Evolutionary conservation across 2,888 invertebrate species (phyloP), one percentile per base, ranked within the genome.

Genomic region (Zootermopsis nevadensis): DNA sequence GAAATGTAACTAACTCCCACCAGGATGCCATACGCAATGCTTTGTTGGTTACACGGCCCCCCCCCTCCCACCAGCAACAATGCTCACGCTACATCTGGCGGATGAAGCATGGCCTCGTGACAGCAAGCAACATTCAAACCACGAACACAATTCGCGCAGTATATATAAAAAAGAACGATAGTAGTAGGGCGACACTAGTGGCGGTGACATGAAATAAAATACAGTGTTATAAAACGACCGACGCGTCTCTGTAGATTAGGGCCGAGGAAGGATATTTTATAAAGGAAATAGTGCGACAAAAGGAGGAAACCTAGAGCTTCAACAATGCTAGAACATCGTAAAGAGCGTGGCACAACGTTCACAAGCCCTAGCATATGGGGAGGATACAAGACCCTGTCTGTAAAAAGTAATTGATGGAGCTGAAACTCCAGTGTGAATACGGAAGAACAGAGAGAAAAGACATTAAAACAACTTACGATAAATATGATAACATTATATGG

Each of bases 201-300:
- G n/a, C 33, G 74, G 35, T 74, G 74, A 74, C 74, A 74, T 48
- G 35, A 74, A 74, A 74, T 74, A 74, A 74, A 74, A 74, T 74
- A 74, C 38, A n/a, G 38, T n/a, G 74, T 74, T 38, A 74, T 74
- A 74, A 74, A 74, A 33, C 31, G 69, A 33, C 69, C 27, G 15
- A 31, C 30, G 35, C 38, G 42, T 74, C 38, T 24, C 38, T 38
- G 74, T 38, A 74, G 74, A 74, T 74, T 74, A 74, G n/a, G 33
- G 33, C 69, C 69, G 33, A 69, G 69, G 69, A 69, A 69, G 69
- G 69, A 69, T 69, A 69, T 69, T 69, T 69, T 33, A 69, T 33
- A 74, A 38, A 74, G 74, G 74, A 74, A 72, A 74, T 74, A 38
- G n/a, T 74, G 74, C 74, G 74, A 74, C 74, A 74, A 74, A 74